A percentile compares a stretch with the other conserved stretches of the same genome.
Evolutionary conservation across 2,888 invertebrate species (phyloP).

Genomic region (Mythimna ferrago): DNA sequence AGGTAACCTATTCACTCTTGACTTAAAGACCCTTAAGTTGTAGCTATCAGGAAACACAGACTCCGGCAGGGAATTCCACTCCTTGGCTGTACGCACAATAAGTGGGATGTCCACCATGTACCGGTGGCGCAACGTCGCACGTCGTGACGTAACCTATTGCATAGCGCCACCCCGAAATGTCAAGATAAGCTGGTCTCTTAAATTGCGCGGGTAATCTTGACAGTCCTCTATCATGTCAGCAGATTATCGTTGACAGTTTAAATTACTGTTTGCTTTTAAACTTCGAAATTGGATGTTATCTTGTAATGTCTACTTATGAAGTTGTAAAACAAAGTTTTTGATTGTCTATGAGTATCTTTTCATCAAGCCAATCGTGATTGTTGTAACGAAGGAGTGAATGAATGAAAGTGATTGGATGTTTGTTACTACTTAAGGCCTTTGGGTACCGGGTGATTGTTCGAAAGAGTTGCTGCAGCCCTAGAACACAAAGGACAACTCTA

Average conservation of each 20-base stretch:
- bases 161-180: conserved; percentile 7
- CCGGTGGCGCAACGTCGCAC: too few species aligned
- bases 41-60: too few species aligned
- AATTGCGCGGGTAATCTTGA: conserved; percentile 44
- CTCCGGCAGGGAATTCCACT: too few species aligned
- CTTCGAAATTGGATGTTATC: conserved; percentile 16
- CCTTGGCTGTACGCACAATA: too few species aligned
- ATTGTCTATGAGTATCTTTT: conserved; percentile 7
- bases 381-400: neutral
- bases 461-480: too few species aligned
- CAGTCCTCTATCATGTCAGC: conserved; percentile 36
- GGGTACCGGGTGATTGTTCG: too few species aligned
- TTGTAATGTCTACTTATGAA: neutral
- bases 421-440: too few species aligned
- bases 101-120: too few species aligned
- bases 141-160: neutral
- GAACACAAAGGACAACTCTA: too few species aligned
- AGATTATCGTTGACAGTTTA: conserved; percentile 38
- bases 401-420: neutral
- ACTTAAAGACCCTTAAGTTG: too few species aligned
- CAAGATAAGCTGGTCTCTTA: conserved; percentile 8
- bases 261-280: conserved; percentile 37
- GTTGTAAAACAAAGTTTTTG: conserved; percentile 8
- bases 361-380: neutral
- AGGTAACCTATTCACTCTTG: too few species aligned